phyloP scores from a whole-genome alignment of 37 sponge, comb jelly and placozoan genomes.

The Cliona cf. orientalis region DNA sequence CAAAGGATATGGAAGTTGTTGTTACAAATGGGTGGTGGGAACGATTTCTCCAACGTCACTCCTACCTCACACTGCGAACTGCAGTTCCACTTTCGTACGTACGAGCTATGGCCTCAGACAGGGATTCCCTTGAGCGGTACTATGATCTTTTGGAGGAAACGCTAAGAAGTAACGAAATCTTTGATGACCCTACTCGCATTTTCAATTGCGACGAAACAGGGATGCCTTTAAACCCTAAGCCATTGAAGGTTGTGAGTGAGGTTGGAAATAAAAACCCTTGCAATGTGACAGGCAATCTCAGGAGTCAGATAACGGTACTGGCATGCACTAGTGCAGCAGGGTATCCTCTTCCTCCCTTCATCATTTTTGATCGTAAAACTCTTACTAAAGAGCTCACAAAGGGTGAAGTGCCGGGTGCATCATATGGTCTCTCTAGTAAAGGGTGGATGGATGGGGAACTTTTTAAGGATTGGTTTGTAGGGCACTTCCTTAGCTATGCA shows the following conservation, averaged over 20 bases:
- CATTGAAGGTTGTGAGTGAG: slow-evolving; percentile 19
- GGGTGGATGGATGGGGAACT: slow-evolving; percentile 8
- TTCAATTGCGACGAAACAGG: slow-evolving; percentile 27
- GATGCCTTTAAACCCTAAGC: slow-evolving; percentile 4
- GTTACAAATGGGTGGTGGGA: slow-evolving; percentile 21
- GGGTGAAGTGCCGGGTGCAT: slow-evolving; percentile 18
- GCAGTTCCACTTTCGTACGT: slow-evolving; percentile 1
- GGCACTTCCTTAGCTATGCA: slow-evolving; percentile 6
- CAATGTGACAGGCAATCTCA: background rate
- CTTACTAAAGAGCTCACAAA: background rate
- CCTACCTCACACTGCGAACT: background rate
- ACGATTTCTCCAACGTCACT: background rate
- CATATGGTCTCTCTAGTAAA: slow-evolving; percentile 4
- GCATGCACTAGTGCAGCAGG: slow-evolving; percentile 22
- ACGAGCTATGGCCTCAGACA: slow-evolving; percentile 6
- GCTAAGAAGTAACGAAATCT: background rate
- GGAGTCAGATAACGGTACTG: background rate
- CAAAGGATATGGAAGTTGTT: background rate
- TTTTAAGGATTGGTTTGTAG: slow-evolving; percentile 1
- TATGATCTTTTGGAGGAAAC: slow-evolving; percentile 9
- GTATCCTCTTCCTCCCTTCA: background rate
- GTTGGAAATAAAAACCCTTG: slow-evolving; percentile 1
- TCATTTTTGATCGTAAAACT: slow-evolving; percentile 11
- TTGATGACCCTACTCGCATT: background rate
- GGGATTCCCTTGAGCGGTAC: background rate